Percentiles rank a stretch among this genome's conserved stretches.
phyloP scores from a whole-genome alignment of 2,888 invertebrate species.

The Himalopsyche japonica region DNA sequence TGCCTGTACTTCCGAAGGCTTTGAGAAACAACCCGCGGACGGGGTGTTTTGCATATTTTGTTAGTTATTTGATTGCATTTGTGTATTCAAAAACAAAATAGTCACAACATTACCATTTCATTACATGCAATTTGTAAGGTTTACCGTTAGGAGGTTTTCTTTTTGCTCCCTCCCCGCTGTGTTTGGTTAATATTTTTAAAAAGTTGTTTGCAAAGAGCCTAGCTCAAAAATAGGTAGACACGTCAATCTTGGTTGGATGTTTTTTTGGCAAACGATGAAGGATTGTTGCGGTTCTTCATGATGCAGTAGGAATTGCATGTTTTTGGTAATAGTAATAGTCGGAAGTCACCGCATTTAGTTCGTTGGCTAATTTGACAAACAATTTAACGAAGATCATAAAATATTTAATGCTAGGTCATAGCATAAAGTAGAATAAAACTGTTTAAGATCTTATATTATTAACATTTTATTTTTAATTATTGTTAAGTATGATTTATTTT shows the following conservation, averaged over 20 bases:
- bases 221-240: neutral
- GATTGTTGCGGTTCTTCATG: neutral
- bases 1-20: neutral
- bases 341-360: neutral
- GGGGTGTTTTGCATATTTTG: constrained; percentile 43
- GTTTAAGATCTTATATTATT: no score
- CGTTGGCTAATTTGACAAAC: neutral
- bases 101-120: constrained; percentile 37
- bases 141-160: neutral
- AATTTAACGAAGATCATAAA: neutral
- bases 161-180: neutral
- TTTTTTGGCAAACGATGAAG: neutral
- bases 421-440: no score
- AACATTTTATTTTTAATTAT: no score
- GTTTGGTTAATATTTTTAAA: constrained; percentile 14
- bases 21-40: neutral
- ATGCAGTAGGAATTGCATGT: neutral
- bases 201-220: neutral
- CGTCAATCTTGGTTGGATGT: neutral
- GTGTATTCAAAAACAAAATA: constrained; percentile 41
- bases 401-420: no score
- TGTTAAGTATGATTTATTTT: no score
- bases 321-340: neutral
- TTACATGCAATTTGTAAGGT: constrained; percentile 38
- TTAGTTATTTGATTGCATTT: constrained; percentile 34